Evolutionary conservation across 2,888 invertebrate species (phyloP).

Genomic region (Spisula solida): DNA sequence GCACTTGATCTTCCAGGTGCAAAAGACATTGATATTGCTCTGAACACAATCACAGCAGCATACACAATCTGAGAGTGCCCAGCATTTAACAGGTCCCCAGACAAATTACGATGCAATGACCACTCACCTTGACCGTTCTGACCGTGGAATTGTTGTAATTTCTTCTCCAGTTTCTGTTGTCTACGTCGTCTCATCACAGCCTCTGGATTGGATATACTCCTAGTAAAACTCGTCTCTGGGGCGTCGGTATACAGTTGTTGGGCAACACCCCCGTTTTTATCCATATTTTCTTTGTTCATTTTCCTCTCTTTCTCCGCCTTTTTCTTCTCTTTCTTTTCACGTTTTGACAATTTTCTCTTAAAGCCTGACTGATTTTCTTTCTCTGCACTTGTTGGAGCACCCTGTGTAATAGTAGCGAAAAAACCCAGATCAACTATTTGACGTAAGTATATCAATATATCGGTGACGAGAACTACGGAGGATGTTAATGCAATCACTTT

Average conservation of each 20-base stretch:
- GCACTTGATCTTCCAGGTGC: too few species aligned
- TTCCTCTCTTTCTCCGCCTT: slow-evolving; percentile 90
- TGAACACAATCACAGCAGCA: too few species aligned
- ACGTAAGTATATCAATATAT: neutral
- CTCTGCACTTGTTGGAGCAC: slow-evolving; percentile 52
- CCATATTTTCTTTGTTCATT: slow-evolving; percentile 78
- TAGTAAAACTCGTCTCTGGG: slow-evolving; percentile 98
- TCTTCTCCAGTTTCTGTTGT: slow-evolving; percentile 98
- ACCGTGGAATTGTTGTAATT: slow-evolving; percentile 97
- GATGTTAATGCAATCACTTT: neutral
- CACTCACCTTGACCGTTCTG: slow-evolving; percentile 91
- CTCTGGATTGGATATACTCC: slow-evolving; percentile 99
- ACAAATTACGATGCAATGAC: neutral
- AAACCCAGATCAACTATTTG: neutral
- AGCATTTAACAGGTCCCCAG: neutral
- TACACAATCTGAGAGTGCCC: too few species aligned
- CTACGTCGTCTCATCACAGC: slow-evolving; percentile 99
- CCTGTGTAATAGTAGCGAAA: slow-evolving; percentile 46
- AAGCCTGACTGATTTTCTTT: slow-evolving; percentile 80
- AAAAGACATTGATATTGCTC: too few species aligned
- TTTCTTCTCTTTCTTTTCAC: slow-evolving; percentile 99
- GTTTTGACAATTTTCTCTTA: slow-evolving; percentile 96
- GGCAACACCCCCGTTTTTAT: slow-evolving; percentile 81
- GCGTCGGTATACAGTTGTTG: slow-evolving; percentile 91
- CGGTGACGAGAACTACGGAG: neutral